phyloP scores from a whole-genome alignment of 2,888 invertebrate species.

The Nysson spinosus region DNA sequence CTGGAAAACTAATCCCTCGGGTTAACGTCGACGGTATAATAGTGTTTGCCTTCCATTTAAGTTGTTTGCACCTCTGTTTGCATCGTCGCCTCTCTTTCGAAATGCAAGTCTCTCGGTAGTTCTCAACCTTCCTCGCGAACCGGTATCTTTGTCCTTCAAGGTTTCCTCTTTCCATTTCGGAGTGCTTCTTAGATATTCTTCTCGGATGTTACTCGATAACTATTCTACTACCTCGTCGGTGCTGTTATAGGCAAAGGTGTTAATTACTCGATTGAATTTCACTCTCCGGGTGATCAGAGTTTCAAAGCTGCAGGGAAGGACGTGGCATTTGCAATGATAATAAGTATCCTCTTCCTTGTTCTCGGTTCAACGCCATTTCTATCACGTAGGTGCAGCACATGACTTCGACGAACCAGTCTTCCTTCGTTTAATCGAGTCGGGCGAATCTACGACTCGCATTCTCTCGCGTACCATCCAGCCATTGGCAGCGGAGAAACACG shows the following conservation, averaged over 20 bases:
- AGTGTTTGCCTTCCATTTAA: conserved; percentile 74
- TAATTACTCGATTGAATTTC: conserved; percentile 36
- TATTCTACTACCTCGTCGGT: not conserved
- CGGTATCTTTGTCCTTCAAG: conserved; percentile 15
- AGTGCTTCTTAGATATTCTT: conserved; percentile 11
- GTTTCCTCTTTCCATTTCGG: conserved; percentile 23
- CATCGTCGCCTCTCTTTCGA: conserved; percentile 46
- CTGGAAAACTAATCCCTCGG: conserved; percentile 56
- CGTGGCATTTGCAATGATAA: conserved; percentile 20
- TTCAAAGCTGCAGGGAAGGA: not conserved
- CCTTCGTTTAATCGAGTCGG: conserved; percentile 6
- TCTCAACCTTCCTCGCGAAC: conserved; percentile 41
- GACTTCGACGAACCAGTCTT: conserved; percentile 23
- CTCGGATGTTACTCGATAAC: not conserved
- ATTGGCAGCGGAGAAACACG: not conserved
- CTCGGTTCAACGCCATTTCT: not conserved
- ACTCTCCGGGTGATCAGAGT: conserved; percentile 5
- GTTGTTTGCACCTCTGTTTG: conserved; percentile 72
- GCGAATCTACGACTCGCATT: conserved; percentile 14
- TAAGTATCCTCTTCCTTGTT: conserved; percentile 3
- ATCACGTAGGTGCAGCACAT: not conserved
- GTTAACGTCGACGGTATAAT: conserved; percentile 61
- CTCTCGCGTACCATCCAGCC: not conserved
- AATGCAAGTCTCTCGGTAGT: conserved; percentile 45
- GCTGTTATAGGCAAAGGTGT: conserved; percentile 6